Percentiles rank a stretch among this genome's conserved stretches.
Conservation (phyloP, 2,113 vertebrate genomes). For the Lampris incognitus region DNA sequence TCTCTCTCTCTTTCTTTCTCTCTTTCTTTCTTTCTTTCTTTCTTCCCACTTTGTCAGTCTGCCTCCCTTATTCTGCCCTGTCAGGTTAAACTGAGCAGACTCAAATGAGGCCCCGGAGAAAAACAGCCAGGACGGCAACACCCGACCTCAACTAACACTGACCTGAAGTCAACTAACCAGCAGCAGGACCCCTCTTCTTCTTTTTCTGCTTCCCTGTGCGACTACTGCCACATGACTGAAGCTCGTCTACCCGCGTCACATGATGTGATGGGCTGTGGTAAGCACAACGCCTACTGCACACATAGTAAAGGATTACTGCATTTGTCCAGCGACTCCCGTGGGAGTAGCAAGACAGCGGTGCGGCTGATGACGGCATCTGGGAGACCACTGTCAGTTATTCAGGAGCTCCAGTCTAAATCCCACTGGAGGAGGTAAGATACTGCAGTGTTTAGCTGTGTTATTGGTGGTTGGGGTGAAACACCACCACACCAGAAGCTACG, state of each 20-base stretch:
- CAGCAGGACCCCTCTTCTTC: not conserved
- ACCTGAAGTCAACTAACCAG: not conserved
- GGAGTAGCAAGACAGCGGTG: not conserved
- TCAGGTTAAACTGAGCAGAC: not conserved
- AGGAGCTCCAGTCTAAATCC: no score
- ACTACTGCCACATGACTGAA: no score
- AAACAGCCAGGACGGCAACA: no score
- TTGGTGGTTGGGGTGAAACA: no score
- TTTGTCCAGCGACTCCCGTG: not conserved
- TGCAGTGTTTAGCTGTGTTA: no score
- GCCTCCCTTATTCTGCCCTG: no score
- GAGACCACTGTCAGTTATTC: not conserved
- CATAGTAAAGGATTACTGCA: constrained; percentile 6
- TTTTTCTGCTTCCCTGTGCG: no score
- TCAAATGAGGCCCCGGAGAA: not conserved
- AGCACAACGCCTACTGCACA: not conserved
- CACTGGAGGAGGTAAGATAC: no score
- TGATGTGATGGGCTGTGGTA: constrained; percentile 2
- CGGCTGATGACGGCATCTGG: not conserved
- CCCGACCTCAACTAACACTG: not conserved
- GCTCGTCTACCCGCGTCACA: not conserved
- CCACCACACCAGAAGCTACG: no score
- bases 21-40: no score
- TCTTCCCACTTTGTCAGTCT: no score
- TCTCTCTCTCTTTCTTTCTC: no score